Base-by-base conservation (phyloP, 2,113 vertebrate genomes). In the Trogon melanurus region DNA sequence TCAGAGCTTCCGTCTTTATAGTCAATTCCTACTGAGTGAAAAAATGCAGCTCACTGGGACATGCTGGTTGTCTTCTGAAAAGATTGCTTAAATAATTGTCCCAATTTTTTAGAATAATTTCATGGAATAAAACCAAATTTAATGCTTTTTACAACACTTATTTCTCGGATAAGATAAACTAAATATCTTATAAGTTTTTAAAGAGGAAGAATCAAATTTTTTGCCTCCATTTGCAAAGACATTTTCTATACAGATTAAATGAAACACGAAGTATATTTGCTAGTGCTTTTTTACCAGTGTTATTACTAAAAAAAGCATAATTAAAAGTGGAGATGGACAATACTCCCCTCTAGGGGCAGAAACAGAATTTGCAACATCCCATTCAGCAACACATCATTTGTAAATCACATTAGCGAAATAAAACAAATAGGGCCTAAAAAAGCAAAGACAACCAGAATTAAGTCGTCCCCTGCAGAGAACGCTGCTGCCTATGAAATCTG, bases 331-430 rank as follows among this genome's bases (percentile, higher is more conserved):
- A 8, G 13, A 16, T 70, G 3, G 93, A 86, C 95, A 97, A 97
- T 54, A 64, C 94, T 92, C 11, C 95, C 97, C 88, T 96, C 95
- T 96, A 95, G 95, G 76, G 95, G 94, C 38, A 73, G 26, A 79
- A 85, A 67, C 30, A 48, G 79, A 92, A 82, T 85, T 82, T 93
- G 81, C 93, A 95, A 56, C 16, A 21, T 34, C 88, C 36, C 32
- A 14, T 67, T 90, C 48, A 73, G 27, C 30, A 30, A 32, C 0
- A 0, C 13, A 5, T 45, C 27, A 20, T 44, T 34, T 30, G 10
- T 79, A 71, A 58, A 71, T 5, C 23, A 21, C 38, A 27, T 30
- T 9, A 66, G n/a, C 0, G 0, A 92, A 88, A 67, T n/a, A 65
- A 70, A 91, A 69, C 51, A 75, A 72, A 57, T 36, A 70, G 27